Conservation (phyloP, 2,797 vertebrate species). For the Cheirogaleus major region DNA sequence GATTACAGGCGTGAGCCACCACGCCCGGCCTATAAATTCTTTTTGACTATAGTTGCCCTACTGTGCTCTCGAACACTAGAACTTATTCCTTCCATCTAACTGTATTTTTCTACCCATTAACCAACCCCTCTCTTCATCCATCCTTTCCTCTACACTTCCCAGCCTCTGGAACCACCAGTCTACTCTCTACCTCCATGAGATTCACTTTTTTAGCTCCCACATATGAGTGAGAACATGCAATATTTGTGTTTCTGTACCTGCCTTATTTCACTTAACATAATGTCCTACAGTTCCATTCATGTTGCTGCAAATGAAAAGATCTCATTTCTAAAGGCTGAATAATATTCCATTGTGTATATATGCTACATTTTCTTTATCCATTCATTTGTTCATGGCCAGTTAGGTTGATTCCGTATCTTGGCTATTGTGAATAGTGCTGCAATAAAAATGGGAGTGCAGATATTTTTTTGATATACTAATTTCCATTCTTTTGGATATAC, state of each 20-base stretch:
- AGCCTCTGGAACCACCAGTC: not conserved
- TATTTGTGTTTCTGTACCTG: not conserved
- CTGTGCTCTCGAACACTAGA: not conserved
- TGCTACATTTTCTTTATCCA: not conserved
- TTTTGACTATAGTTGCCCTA: not conserved
- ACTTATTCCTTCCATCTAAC: not conserved
- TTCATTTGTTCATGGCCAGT: not conserved
- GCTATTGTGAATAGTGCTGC: not conserved
- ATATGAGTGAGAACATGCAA: too few species aligned
- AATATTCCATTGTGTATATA: not conserved
- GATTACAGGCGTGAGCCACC: too few species aligned
- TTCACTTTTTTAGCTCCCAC: not conserved
- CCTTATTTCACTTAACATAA: too few species aligned
- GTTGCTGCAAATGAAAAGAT: not conserved
- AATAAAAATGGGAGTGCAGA: not conserved
- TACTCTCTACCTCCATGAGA: not conserved
- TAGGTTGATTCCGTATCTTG: not conserved
- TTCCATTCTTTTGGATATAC: not conserved
- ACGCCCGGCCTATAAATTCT: not conserved
- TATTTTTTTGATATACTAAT: not conserved
- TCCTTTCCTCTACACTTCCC: not conserved
- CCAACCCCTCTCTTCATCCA: not conserved
- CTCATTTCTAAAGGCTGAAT: not conserved
- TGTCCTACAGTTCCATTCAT: too few species aligned
- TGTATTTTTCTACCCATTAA: not conserved